phyloP scores from a whole-genome alignment of 2,888 invertebrate species.

The Melanotus villosus region DNA sequence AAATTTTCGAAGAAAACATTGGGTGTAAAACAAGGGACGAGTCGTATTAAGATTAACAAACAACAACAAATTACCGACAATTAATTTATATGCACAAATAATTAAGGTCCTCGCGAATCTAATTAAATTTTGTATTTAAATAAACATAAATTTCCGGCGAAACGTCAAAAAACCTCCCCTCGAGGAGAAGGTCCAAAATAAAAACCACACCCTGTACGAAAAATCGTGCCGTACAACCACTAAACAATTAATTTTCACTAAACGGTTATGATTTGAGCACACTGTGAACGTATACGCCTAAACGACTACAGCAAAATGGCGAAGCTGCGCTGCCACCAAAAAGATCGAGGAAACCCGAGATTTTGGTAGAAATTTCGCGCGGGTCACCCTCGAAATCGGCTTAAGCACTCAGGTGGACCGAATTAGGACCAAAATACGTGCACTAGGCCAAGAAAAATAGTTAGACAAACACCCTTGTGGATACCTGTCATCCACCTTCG shows the following conservation, averaged over 20 bases:
- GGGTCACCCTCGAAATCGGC: not conserved
- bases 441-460: conserved; percentile 9
- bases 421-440: not conserved
- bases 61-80: no score
- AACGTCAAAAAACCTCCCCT: not conserved
- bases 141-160: not conserved
- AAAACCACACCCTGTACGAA: conserved; percentile 27
- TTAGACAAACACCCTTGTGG: conserved; percentile 37
- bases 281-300: conserved; percentile 63
- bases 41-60: no score
- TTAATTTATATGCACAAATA: conserved; percentile 19
- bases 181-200: not conserved
- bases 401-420: not conserved
- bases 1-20: not conserved
- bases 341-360: conserved; percentile 38
- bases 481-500: conserved; percentile 45
- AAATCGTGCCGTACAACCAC: conserved; percentile 16
- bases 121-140: conserved; percentile 11
- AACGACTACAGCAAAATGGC: conserved; percentile 63
- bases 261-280: conserved; percentile 47
- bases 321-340: conserved; percentile 51
- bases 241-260: conserved; percentile 39
- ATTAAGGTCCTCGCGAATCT: conserved; percentile 12
- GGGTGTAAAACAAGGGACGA: not conserved
- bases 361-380: not conserved